Conservation (phyloP, 2,797 vertebrate species). For the Oreochromis mossambicus region DNA sequence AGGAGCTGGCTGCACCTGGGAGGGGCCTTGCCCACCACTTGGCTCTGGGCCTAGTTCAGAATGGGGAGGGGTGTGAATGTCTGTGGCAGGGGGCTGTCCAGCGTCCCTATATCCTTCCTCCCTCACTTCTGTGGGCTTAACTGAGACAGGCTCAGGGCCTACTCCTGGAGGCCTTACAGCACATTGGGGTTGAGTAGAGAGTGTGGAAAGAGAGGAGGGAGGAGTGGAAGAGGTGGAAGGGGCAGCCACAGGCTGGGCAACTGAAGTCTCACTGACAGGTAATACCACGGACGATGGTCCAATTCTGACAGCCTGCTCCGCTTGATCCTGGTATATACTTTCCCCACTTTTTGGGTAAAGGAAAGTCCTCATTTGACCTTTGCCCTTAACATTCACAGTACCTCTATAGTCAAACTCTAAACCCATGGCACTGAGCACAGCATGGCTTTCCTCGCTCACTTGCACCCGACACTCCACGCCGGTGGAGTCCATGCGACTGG, state of each 20-base stretch:
- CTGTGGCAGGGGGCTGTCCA: conserved; percentile 14
- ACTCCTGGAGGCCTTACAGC: conserved; percentile 23
- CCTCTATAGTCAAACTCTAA: conserved; percentile 96
- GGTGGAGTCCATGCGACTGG: conserved; percentile 98
- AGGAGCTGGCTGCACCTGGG: conserved; percentile 46
- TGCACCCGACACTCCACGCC: conserved; percentile 96
- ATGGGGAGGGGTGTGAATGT: conserved; percentile 2
- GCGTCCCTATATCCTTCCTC: conserved; percentile 72
- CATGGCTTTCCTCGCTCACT: conserved; percentile 96
- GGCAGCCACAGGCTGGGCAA: conserved; percentile 8
- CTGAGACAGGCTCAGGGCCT: conserved; percentile 15
- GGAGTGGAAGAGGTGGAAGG: conserved; percentile 13
- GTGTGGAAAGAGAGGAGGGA: conserved; percentile 7
- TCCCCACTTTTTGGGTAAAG: conserved; percentile 90
- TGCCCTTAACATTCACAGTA: conserved; percentile 98
- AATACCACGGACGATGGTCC: conserved; percentile 72
- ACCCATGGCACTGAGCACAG: conserved; percentile 88
- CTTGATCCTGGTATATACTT: conserved; percentile 73
- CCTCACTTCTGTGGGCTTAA: conserved; percentile 31
- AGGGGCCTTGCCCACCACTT: conserved; percentile 11
- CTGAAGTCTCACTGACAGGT: conserved; percentile 34
- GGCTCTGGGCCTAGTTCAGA: conserved; percentile 32
- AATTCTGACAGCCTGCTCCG: conserved; percentile 67
- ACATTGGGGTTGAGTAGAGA: conserved; percentile 25
- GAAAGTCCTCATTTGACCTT: conserved; percentile 99